Percentiles rank a stretch among this genome's conserved stretches.
Evolutionary conservation across 2,797 vertebrate species (phyloP).

Genomic region (Bufotes viridis): DNA sequence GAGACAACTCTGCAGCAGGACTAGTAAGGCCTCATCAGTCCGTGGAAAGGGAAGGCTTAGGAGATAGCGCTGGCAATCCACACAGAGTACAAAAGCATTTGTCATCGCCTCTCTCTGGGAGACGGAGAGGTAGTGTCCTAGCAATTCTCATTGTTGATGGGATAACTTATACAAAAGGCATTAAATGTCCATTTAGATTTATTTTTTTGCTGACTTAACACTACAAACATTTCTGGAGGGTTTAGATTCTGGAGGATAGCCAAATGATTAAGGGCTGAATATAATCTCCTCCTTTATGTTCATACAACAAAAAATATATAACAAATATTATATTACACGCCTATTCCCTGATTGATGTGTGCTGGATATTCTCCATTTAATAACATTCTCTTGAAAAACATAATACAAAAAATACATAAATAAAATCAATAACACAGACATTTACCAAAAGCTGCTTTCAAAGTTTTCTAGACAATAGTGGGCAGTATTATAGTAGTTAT

Average conservation of each 20-base stretch:
- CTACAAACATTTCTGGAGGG: constrained; percentile 37
- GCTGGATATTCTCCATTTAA: not conserved
- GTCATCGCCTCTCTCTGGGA: constrained; percentile 53
- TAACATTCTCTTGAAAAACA: not conserved
- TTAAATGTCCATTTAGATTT: constrained; percentile 37
- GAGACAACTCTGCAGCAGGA: not conserved
- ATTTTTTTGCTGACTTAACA: constrained; percentile 54
- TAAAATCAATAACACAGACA: no score
- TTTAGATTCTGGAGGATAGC: constrained; percentile 22
- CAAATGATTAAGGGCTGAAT: constrained; percentile 38
- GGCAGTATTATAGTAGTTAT: not conserved
- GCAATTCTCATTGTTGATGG: constrained; percentile 47
- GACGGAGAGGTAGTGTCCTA: constrained; percentile 23
- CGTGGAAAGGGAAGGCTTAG: constrained; percentile 47
- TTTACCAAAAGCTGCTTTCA: no score
- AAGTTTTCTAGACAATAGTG: not conserved
- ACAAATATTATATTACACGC: constrained; percentile 29
- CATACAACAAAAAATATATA: constrained; percentile 6
- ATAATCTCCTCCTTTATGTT: constrained; percentile 18
- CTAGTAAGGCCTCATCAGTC: not conserved
- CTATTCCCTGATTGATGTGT: no score
- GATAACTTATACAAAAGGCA: constrained; percentile 55
- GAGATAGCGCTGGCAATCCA: constrained; percentile 11
- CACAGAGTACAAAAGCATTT: constrained; percentile 40
- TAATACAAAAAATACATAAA: not conserved